A percentile compares a stretch with the other conserved stretches of the same genome.
phyloP scores from a whole-genome alignment of 1,140 invertebrate genomes.

The Diachasmimorpha longicaudata region DNA sequence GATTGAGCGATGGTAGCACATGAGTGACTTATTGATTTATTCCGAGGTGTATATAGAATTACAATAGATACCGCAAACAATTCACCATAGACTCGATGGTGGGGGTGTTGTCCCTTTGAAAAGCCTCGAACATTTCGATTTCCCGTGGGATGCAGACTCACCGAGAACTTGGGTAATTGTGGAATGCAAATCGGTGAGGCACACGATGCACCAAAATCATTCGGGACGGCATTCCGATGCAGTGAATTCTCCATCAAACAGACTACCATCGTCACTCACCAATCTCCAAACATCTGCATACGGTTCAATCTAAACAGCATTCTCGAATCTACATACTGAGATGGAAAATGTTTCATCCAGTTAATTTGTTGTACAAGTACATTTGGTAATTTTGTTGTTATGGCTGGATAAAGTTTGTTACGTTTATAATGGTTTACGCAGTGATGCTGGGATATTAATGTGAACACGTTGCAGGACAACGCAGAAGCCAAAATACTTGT shows the following conservation, averaged over 20 bases:
- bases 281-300: constrained; percentile 1
- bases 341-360: not conserved
- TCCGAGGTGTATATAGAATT: not conserved
- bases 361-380: not conserved
- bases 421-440: not conserved
- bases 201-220: constrained; percentile 27
- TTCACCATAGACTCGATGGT: not conserved
- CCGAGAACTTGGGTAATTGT: constrained; percentile 22
- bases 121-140: constrained; percentile 16
- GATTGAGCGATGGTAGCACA: not conserved
- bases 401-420: not conserved
- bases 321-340: not conserved
- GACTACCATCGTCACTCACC: not conserved
- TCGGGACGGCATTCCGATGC: constrained; percentile 10
- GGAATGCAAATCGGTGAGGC: constrained; percentile 31
- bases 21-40: not conserved
- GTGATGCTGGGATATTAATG: not conserved
- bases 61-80: constrained; percentile 14
- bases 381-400: not conserved
- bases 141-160: constrained; percentile 18
- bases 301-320: not conserved
- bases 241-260: constrained; percentile 5
- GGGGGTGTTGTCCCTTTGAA: not conserved
- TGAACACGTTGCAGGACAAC: constrained; percentile 4
- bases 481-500: constrained; percentile 15